These are phyloP conservation scores for Xanthostigma xanthostigma DNA, from an alignment of 2,888 invertebrate species.

Conservation along the genomic window DNA sequence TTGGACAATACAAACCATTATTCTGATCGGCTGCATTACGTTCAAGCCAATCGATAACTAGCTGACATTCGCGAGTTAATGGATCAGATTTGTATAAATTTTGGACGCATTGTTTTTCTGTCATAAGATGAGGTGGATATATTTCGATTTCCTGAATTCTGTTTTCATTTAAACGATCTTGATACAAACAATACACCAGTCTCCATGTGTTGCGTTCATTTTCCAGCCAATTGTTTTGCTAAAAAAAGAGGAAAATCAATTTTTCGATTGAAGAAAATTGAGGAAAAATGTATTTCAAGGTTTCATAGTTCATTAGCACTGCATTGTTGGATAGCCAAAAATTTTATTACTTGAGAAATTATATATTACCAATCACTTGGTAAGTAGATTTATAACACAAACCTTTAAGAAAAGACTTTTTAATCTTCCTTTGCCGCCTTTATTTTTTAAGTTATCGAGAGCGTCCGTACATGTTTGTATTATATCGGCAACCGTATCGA, in stretches of 20 bases:
- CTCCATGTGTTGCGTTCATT: conserved; percentile 85
- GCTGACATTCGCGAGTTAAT: conserved; percentile 50
- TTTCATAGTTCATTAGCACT: too few relatives aligned
- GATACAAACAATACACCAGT: conserved; percentile 63
- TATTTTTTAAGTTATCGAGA: conserved; percentile 20
- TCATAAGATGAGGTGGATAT: conserved; percentile 28
- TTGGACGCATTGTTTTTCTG: conserved; percentile 43
- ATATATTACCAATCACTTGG: too few relatives aligned
- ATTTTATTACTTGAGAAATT: too few relatives aligned
- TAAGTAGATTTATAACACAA: too few relatives aligned
- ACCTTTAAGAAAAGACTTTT: too few relatives aligned
- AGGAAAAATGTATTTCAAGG: too few relatives aligned
- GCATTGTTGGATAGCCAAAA: too few relatives aligned
- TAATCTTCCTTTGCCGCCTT: too few relatives aligned
- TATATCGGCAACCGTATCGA: conserved; percentile 24
- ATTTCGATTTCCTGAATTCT: conserved; percentile 21
- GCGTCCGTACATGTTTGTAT: conserved; percentile 27
- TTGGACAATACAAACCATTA: conserved; percentile 15
- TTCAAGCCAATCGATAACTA: conserved; percentile 89
- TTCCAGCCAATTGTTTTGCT: conserved; percentile 41
- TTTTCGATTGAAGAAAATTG: too few relatives aligned
- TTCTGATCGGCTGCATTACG: conserved; percentile 50
- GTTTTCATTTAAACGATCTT: conserved; percentile 50
- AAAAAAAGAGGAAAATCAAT: neutral
- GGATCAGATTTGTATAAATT: conserved; percentile 40